Base-by-base conservation (phyloP, 2,888 invertebrate genomes). In the Coelopa pilipes region DNA sequence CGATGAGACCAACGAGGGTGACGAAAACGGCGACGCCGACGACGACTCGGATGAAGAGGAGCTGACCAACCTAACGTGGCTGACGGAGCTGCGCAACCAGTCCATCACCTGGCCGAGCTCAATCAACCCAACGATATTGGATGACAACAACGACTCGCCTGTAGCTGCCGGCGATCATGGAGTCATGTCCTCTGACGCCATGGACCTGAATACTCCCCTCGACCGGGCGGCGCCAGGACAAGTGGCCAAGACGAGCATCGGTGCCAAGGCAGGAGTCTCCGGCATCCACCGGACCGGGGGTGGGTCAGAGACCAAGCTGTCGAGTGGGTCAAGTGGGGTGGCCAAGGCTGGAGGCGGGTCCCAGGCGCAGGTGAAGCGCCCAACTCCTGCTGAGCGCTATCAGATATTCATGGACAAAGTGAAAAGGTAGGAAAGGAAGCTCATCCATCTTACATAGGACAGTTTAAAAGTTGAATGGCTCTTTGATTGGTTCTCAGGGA, bases 321-420 rank as follows among this genome's bases (percentile, higher is more conserved):
- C 50, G 24, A 15, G 19, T 45, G 55, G 4, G 21, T 15, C 50
- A 13, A 62, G 5, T n/a, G 34, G 10, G 7, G 49, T 59, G 34
- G 24, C 53, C 63, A 57, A 59, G 45, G n/a, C 10, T 53, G 66
- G 45, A 53, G 59, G 65, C 15, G 57, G 59, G 57, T 53, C 21
- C 46, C 24, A 69, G 68, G 46, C 72, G 13, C 77, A 76, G 69
- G 47, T 77, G 7, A 87, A 85, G 65, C 81, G 84, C 2, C 84
- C 84, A 17, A 82, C 83, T 5, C 83, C 87, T 7, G 74, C 82
- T 0, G 86, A 87, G 73, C 83, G 87, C 7, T 87, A 82, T 72
- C 83, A 86, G 69, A 84, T 84, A 47, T 87, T 87, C 74, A 76
- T 87, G 17, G 83, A 82, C 50, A 87, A 87, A 80, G 81, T 87